These are phyloP conservation scores for Agrenia bidenticulata DNA, from an alignment of 2,888 invertebrate species.

Conservation along the genomic window DNA sequence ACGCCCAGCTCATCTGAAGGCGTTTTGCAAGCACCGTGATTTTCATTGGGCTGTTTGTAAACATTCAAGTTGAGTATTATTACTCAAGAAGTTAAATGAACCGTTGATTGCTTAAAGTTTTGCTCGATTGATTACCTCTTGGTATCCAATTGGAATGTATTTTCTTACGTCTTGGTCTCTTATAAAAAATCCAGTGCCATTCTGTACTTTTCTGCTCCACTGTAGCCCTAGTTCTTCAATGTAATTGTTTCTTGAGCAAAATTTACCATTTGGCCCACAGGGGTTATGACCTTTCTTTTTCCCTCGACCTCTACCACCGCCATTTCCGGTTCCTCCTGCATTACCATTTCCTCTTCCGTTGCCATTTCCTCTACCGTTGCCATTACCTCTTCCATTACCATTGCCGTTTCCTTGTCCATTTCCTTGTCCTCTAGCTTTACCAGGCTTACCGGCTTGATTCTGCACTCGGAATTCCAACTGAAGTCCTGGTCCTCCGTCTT, in stretches of 20 bases:
- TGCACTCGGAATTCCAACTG: neutral
- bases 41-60: slow-evolving; percentile 62
- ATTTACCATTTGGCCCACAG: slow-evolving; percentile 21
- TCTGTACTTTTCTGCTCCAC: slow-evolving; percentile 33
- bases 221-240: slow-evolving; percentile 31
- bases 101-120: neutral
- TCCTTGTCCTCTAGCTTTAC: neutral
- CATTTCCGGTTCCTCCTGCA: slow-evolving; percentile 9
- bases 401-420: neutral
- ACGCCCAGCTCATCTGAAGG: slow-evolving; percentile 65
- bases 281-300: slow-evolving; percentile 21
- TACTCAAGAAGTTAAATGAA: neutral
- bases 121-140: slow-evolving; percentile 21
- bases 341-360: neutral
- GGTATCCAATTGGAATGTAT: slow-evolving; percentile 33
- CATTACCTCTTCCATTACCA: neutral
- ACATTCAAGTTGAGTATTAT: slow-evolving; percentile 1
- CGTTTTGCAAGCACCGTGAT: slow-evolving; percentile 64
- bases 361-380: neutral
- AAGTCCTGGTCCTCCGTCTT: neutral
- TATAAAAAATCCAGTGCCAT: slow-evolving; percentile 40
- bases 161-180: slow-evolving; percentile 19
- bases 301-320: neutral
- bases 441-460: slow-evolving; percentile 4
- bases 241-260: slow-evolving; percentile 29